Conservation (phyloP, 2,797 vertebrate species). For the Gallinago solitaria region DNA sequence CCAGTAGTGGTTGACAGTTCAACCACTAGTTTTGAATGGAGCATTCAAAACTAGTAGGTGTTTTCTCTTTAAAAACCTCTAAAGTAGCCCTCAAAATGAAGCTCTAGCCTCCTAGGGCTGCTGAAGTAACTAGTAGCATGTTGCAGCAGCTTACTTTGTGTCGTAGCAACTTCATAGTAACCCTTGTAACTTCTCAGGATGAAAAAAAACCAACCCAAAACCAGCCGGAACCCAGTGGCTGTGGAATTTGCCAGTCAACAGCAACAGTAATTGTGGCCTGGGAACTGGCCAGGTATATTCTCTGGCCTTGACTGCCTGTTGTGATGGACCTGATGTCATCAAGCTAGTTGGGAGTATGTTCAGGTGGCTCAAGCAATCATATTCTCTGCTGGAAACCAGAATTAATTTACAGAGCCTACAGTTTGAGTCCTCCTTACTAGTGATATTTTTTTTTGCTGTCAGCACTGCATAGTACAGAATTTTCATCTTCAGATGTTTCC, state of each 20-base stretch:
- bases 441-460: not conserved
- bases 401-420: not conserved
- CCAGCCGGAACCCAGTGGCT: not conserved
- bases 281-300: not conserved
- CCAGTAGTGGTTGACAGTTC: not conserved
- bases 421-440: not conserved
- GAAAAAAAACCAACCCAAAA: not conserved
- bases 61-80: not conserved
- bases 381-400: conserved; percentile 43
- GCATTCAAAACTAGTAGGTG: not conserved
- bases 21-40: not conserved
- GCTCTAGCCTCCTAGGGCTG: not conserved
- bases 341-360: not conserved
- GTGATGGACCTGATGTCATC: conserved; percentile 4
- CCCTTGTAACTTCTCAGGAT: not conserved
- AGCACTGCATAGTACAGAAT: not conserved
- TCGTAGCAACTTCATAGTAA: not conserved
- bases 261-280: not conserved
- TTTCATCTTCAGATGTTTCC: not conserved
- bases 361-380: conserved; percentile 1
- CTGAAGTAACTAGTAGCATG: not conserved
- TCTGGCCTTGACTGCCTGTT: not conserved
- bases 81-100: not conserved
- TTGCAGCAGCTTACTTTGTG: not conserved
- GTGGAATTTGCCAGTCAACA: not conserved